Conservation (phyloP, 2,888 invertebrate genomes). For the Chymomyza procnemis region DNA sequence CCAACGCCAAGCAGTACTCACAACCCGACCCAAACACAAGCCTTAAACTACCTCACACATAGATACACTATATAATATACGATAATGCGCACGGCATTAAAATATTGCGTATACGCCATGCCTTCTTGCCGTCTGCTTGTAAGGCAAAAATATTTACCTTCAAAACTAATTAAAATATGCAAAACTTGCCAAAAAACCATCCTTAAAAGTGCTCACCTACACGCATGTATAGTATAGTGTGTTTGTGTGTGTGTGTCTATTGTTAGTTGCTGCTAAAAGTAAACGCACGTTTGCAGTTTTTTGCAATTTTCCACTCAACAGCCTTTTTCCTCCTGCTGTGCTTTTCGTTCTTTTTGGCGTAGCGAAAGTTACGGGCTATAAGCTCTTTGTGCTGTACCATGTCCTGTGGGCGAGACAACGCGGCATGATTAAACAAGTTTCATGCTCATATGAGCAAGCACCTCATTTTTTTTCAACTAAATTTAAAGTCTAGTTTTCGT, state of each 20-base stretch:
- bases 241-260: neutral
- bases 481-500: slow-evolving; percentile 47
- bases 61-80: neutral
- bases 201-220: slow-evolving; percentile 42
- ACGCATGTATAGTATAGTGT: slow-evolving; percentile 18
- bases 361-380: neutral
- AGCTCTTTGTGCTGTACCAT: neutral
- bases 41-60: neutral
- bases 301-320: slow-evolving; percentile 66
- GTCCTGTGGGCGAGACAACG: neutral
- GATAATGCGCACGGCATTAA: neutral
- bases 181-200: slow-evolving; percentile 60
- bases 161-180: slow-evolving; percentile 70
- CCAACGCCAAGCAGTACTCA: neutral
- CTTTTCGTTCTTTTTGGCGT: neutral
- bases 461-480: slow-evolving; percentile 14
- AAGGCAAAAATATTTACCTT: slow-evolving; percentile 24
- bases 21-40: neutral
- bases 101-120: slow-evolving; percentile 42
- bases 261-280: slow-evolving; percentile 28
- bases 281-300: slow-evolving; percentile 58
- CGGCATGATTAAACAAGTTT: no score
- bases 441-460: slow-evolving; percentile 14
- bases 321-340: slow-evolving; percentile 34
- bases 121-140: slow-evolving; percentile 17